Base-by-base conservation (phyloP, 1,140 invertebrate species). In the Dendroctonus ponderosae region DNA sequence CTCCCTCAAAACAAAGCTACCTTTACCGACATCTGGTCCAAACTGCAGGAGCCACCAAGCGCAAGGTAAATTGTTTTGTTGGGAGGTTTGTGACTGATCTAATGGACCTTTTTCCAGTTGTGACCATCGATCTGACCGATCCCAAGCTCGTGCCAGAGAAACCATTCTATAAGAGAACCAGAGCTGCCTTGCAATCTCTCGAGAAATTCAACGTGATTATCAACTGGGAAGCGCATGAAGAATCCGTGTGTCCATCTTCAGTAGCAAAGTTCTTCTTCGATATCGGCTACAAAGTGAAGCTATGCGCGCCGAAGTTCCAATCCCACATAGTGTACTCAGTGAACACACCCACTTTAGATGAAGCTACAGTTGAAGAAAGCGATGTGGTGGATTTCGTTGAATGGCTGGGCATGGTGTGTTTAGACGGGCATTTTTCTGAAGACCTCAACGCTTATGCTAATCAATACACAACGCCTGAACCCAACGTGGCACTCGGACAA, bases 171-270 rank as follows among this genome's bases (percentile, higher is more conserved):
- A 41, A 61, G 14, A 68, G 83, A 83, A 71, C 79, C 77, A 76
- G 74, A 70, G 71, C 61, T 42, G 78, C 77, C 65, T 74, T 85
- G 40, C 69, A 79, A 52, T 74, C 79, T 43, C 70, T 83, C n/a
- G 70, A 74, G 61, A 75, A 70, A 7, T 82, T 83, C 70, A 77
- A 79, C 61, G 72, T 85, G 11, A 77, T 85, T 53, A 7, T 86
- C 44, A 71, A 76, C 41, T 87, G 85, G 85, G 79, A 84, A 70
- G 79, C 85, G 63, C 78, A 81, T 73, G 80, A 79, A 15, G 75
- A 78, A 67, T 77, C 78, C 37, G 58, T 86, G 14, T 87, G 85
- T 70, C 84, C 85, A 53, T 87, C 85, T 11, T 86, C 85, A 0
- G 66, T 85, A 42, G 85, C 85, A 39, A 80, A 83, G 59, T 86